Evolutionary conservation across 2,113 vertebrate species (phyloP).

Genomic region (Guaruba guarouba): DNA sequence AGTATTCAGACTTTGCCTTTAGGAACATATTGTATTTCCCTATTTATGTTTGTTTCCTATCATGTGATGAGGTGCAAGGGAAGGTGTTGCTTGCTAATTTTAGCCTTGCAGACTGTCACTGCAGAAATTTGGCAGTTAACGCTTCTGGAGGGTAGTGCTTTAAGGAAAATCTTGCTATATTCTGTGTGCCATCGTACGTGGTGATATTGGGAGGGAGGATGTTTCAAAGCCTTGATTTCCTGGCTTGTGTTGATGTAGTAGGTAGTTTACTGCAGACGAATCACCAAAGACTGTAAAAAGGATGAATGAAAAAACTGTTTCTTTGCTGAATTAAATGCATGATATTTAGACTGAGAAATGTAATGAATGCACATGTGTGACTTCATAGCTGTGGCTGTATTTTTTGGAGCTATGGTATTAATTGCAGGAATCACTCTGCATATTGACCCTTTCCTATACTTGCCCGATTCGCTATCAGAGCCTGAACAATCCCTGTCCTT

Average conservation of each 20-base stretch:
- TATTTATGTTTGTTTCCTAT: constrained; percentile 58
- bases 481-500: not conserved
- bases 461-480: not conserved
- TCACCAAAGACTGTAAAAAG: not conserved
- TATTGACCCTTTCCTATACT: not conserved
- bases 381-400: not conserved
- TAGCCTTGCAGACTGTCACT: constrained; percentile 7
- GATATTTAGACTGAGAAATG: not conserved
- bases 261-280: not conserved
- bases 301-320: not conserved
- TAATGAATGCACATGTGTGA: not conserved
- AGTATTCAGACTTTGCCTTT: constrained; percentile 10
- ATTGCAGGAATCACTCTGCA: not conserved
- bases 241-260: not conserved
- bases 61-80: constrained; percentile 34
- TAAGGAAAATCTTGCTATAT: not conserved
- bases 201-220: not conserved
- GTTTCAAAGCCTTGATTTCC: not conserved
- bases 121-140: not conserved
- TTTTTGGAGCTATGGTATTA: not conserved
- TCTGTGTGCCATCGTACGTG: accelerated
- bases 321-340: not conserved
- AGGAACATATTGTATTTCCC: constrained; percentile 54
- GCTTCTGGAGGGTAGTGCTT: not conserved
- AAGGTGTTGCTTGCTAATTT: constrained; percentile 60